Evolutionary conservation across 2,797 vertebrate species (phyloP), one percentile per base, ranked within the genome.

Genomic region (Coreius guichenoti): DNA sequence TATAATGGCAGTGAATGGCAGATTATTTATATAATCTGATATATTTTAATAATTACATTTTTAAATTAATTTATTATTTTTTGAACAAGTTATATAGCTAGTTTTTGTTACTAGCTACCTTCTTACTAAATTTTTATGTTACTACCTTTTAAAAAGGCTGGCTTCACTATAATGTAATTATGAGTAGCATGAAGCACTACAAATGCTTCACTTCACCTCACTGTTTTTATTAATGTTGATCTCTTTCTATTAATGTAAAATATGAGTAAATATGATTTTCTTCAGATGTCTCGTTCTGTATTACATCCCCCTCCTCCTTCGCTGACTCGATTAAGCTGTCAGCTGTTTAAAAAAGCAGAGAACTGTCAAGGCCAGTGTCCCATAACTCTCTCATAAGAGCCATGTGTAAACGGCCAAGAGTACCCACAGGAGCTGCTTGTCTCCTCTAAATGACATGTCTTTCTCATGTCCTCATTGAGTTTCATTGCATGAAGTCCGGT

Each of bases 261-360:
- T 61, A 26, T 69, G 61, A 76, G 19, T 6, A 39, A 85, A 73
- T 74, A 45, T 43, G 43, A 81, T 74, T 76, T 43, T 12, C 23
- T 17, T 65, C 14, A 31, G 61, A 31, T 65, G 26, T 63, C 26
- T 29, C 13, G 1, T 16, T 63, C 14, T 29, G 13, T 8, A 82
- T 86, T 80, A 80, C 76, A 86, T 82, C 84, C 70, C 47, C 67
- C 47, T 86, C 58, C 36, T 86, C 70, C n/a, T 74, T 51, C 58
- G 12, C 47, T 54, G 29, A 65, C 75, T 80, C 14, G 36, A 83
- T 86, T 87, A 89, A 87, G 80, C 43, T 54, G 8, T 85, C 69
- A 72, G 69, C 65, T n/a, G 36, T 80, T 68, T 43, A 67, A 88
- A 86, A 86, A 65, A 83, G 49, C 69, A 12, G 33, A 56, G 65